phyloP scores from a whole-genome alignment of 2,113 vertebrate genomes.

The Aix galericulata region DNA sequence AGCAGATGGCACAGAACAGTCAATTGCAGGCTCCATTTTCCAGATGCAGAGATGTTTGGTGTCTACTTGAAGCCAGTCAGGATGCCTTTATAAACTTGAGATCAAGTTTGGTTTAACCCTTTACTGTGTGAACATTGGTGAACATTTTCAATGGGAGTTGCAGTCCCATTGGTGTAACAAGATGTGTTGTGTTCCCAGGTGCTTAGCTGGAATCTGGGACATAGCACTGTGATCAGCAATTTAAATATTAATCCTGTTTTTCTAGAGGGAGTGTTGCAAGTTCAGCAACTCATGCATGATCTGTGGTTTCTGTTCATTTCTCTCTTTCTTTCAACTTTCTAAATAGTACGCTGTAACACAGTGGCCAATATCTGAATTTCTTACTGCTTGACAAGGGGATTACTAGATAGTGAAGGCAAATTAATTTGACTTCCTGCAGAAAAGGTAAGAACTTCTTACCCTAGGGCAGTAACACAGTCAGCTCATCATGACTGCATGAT shows the following conservation, averaged over 20 bases:
- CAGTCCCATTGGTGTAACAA: background rate
- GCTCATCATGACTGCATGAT: constrained; percentile 34
- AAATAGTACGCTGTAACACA: background rate
- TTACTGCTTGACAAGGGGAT: constrained; percentile 41
- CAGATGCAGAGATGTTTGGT: constrained; percentile 77
- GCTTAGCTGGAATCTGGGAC: background rate
- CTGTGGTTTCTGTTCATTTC: background rate
- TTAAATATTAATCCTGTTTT: constrained; percentile 23
- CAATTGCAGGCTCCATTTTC: constrained; percentile 74
- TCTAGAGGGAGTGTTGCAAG: background rate
- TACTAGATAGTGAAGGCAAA: constrained; percentile 55
- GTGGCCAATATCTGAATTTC: constrained; percentile 18
- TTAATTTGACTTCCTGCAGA: constrained; percentile 57
- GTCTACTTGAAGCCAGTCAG: constrained; percentile 75
- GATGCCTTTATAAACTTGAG: constrained; percentile 58
- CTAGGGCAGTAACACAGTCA: constrained; percentile 34
- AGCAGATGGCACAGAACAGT: constrained; percentile 80
- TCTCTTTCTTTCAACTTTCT: background rate
- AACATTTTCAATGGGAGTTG: background rate
- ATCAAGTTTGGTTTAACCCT: constrained; percentile 63
- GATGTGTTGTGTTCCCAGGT: background rate
- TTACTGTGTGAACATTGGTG: background rate
- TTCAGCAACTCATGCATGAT: background rate
- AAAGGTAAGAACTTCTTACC: constrained; percentile 58
- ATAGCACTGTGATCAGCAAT: background rate